Evolutionary conservation across 2,113 vertebrate species (phyloP).

Genomic region (Sciurus niger): DNA sequence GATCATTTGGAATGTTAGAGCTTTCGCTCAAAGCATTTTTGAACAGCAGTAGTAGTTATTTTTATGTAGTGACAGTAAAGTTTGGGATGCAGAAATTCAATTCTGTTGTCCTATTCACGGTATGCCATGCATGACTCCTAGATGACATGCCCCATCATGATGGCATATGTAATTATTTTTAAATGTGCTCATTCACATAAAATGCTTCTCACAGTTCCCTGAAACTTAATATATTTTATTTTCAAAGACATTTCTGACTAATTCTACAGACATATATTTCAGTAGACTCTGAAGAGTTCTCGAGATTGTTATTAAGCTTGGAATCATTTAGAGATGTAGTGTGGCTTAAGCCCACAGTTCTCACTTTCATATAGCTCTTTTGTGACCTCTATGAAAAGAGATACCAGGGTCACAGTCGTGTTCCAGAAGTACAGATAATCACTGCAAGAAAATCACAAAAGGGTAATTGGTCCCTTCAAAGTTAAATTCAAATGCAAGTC

Average conservation of each 20-base stretch:
- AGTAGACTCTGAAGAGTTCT: constrained; percentile 41
- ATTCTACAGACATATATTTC: constrained; percentile 46
- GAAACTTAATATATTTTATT: constrained; percentile 59
- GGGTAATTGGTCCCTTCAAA: neutral
- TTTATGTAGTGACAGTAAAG: constrained; percentile 82
- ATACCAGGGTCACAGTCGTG: neutral
- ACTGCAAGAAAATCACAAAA: neutral
- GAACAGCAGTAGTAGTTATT: constrained; percentile 82
- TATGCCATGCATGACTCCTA: constrained; percentile 47
- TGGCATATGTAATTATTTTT: constrained; percentile 72
- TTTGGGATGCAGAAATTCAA: constrained; percentile 82
- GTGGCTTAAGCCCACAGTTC: neutral
- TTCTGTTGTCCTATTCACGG: constrained; percentile 73
- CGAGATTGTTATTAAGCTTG: constrained; percentile 53
- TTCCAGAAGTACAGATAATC: neutral
- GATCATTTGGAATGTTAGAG: constrained; percentile 84
- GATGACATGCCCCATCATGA: constrained; percentile 60
- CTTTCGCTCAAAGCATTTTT: constrained; percentile 85
- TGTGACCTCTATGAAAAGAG: constrained; percentile 48
- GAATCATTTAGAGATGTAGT: neutral
- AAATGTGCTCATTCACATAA: constrained; percentile 67
- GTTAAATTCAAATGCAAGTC: constrained; percentile 17
- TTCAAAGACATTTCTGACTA: constrained; percentile 45
- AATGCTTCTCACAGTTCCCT: constrained; percentile 21
- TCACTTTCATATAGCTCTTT: constrained; percentile 40